Base-by-base conservation (phyloP, 2,113 vertebrate genomes). In the Sardina pilchardus region DNA sequence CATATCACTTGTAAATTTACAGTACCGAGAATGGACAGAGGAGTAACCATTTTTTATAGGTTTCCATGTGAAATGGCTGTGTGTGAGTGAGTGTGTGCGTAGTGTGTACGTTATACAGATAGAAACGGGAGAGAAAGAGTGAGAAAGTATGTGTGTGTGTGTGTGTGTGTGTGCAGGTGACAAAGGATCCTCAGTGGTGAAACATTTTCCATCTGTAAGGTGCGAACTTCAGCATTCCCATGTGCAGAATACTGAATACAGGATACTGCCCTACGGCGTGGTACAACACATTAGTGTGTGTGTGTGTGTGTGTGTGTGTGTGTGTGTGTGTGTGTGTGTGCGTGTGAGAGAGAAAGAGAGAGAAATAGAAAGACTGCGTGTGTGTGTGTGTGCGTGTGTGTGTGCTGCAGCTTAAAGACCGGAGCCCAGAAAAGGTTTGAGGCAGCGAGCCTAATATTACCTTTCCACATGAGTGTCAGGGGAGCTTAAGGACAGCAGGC, bases 1-100 rank as follows among this genome's bases (percentile, higher is more conserved):
- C 92, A 89, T 89, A 89, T 87, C 84, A 87, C 86, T 82, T 82
- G 1, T 85, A 87, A 34, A 36, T 78, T 78, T 90, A 90, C 90
- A 90, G 91, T 88, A 92, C 89, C 87, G 43, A 85, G 53, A 83
- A 78, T 39, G 10, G 71, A 78, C 71, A 34, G 19, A 63, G 34
- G 53, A 17, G 14, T 36, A 10, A 36, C 30, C n/a, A 26, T 14
- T 34, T 78, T 36, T 78, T 30, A 78, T 3, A 14, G 9, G 30
- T 14, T 34, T 78, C 30, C 39, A 12, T 34, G 71, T 78, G 71
- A 16, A 78, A 34, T 78, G 26, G 30, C 16, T 78, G 30, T 78
- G 71, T 30, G 59, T 26, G 59, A 24, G 3, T 56, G 53, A 24
- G 53, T 59, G 21, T 63, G 59, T 71, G 26, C 19, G 17, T 16